phyloP scores from a whole-genome alignment of 2,797 vertebrate genomes.

The Cryptoblepharus egeriae region DNA sequence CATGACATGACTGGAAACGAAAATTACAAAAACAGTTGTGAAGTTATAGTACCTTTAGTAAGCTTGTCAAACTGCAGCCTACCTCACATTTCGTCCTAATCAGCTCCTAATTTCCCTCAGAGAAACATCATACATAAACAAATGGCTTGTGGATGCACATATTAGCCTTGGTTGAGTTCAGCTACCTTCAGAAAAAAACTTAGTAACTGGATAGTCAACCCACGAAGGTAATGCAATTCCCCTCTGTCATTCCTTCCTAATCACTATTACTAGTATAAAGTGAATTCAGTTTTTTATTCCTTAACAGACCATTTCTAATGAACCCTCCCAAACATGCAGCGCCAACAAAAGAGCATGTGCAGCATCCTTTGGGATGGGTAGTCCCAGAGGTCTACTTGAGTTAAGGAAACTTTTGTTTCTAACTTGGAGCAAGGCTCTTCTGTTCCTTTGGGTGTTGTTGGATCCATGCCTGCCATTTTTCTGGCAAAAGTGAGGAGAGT shows the following conservation, averaged over 20 bases:
- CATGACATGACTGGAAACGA: background rate
- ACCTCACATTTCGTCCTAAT: background rate
- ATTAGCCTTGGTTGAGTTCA: background rate
- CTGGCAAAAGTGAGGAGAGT: too few species aligned
- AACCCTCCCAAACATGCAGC: too few species aligned
- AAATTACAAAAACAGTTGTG: background rate
- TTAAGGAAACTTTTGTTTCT: too few species aligned
- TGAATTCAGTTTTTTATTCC: background rate
- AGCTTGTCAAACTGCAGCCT: background rate
- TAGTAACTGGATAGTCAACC: background rate
- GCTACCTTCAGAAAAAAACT: rapidly evolving
- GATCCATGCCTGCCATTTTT: too few species aligned
- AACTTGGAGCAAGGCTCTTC: too few species aligned
- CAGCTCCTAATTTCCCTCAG: too few species aligned
- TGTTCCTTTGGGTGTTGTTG: too few species aligned
- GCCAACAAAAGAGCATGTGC: too few species aligned
- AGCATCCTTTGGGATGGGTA: too few species aligned
- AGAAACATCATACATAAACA: too few species aligned
- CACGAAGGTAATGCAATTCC: background rate
- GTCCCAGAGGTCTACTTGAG: too few species aligned
- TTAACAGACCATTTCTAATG: background rate
- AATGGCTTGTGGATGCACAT: background rate
- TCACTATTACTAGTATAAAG: background rate
- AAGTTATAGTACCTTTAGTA: too few species aligned
- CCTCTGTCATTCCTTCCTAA: background rate